phyloP scores from a whole-genome alignment of 2,797 vertebrate genomes.

The Stomatorhinus walkeri region DNA sequence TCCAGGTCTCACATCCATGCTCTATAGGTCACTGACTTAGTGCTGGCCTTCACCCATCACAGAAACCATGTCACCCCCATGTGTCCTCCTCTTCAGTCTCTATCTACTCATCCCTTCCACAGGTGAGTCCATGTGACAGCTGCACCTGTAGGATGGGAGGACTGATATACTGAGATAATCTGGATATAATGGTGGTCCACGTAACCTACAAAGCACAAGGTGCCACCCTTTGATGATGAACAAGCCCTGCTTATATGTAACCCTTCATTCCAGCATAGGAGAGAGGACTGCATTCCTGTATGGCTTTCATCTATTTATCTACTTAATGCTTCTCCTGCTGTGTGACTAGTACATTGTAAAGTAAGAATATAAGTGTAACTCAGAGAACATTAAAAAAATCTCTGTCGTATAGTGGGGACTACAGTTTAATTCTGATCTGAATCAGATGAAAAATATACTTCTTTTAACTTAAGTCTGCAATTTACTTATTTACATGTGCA shows the following conservation, averaged over 20 bases:
- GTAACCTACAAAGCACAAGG: neutral
- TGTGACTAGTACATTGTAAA: neutral
- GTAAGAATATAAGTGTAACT: neutral
- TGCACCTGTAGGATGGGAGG: neutral
- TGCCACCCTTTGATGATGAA: neutral
- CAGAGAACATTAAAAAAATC: neutral
- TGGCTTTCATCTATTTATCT: neutral
- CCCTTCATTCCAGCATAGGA: neutral
- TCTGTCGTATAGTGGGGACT: neutral
- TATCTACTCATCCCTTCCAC: constrained; percentile 44
- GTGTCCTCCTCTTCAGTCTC: constrained; percentile 47
- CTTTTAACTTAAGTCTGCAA: neutral
- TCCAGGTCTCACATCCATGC: neutral
- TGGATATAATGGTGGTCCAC: neutral
- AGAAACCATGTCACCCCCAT: constrained; percentile 44
- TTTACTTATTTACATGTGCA: neutral
- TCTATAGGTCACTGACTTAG: neutral
- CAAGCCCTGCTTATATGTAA: neutral
- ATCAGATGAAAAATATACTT: neutral
- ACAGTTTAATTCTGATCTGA: neutral
- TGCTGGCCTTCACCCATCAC: constrained; percentile 1
- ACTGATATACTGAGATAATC: neutral
- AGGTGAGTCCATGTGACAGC: constrained; percentile 41
- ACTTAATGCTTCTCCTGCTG: neutral
- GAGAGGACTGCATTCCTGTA: neutral